Evolutionary conservation across 1,140 invertebrate genomes (phyloP), one percentile per base, ranked within the genome.

Genomic region (Manduca sexta): DNA sequence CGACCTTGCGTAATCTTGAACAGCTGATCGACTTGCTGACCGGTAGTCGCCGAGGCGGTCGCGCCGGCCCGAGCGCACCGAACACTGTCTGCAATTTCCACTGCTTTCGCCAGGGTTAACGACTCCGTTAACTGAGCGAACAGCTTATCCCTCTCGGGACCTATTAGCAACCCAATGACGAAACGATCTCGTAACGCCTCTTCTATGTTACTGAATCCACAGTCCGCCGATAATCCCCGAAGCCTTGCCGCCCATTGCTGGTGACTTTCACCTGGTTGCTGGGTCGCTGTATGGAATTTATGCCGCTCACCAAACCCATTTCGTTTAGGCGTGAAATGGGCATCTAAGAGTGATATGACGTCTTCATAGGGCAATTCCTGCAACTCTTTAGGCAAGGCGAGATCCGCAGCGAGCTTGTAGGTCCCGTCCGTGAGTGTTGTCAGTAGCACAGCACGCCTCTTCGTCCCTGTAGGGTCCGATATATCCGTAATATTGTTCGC

Each of bases 31-130:
- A 10, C 29, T 18, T 2, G 14, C n/a, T 14, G 16, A 21, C 2
- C 34, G 34, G 33, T 26, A 15, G 37, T 18, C 29, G 42, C 41
- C 8, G 26, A 17, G 10, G 41, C 12, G 21, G 3, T 21, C 34
- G 56, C 31, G 3, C 41, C 56, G 6, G 18, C 31, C 21, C 52
- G 52, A 15, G 60, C 60, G 17, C 60, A 63, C n/a, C 44, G 42
- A 29, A 56, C 52, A 40, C 56, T 51, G 44, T 65, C 52, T n/a
- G 63, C 61, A 31, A 60, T 8, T 2, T 64, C 50, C 13, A 60
- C 30, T 11, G 54, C 61, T 46, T 60, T 64, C 11, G 45, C 31
- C 5, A 64, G 43, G 0, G 51, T 43, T 13, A 64, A 38, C 1
- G 49, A 45, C 26, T 21, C 8, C 30, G 26, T n/a, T 12, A 50